Percentiles rank a stretch among this genome's conserved stretches.
phyloP scores from a whole-genome alignment of 2,888 invertebrate species.

The Drosophila leonis region DNA sequence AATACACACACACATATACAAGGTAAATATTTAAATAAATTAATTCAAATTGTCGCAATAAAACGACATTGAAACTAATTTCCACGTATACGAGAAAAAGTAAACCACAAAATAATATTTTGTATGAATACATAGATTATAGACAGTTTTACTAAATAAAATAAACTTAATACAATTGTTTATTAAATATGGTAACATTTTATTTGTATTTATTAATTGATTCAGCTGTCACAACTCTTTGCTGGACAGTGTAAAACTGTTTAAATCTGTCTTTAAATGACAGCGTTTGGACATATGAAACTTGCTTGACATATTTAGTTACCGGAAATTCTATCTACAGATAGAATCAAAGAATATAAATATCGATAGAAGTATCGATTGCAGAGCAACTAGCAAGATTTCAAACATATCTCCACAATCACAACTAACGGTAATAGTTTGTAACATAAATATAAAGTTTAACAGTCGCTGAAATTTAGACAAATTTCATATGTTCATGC shows the following conservation, averaged over 20 bases:
- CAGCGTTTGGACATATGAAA: background rate
- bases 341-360: background rate
- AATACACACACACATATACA: background rate
- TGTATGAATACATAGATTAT: background rate
- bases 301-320: background rate
- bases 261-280: too few relatives aligned
- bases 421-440: background rate
- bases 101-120: background rate
- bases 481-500: background rate
- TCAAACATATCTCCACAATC: background rate
- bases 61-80: slow-evolving; percentile 7
- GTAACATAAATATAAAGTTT: background rate
- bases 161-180: too few relatives aligned
- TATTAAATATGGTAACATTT: background rate
- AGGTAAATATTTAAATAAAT: slow-evolving; percentile 10
- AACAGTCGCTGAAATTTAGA: background rate
- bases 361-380: background rate
- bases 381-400: background rate
- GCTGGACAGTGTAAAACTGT: background rate
- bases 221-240: background rate
- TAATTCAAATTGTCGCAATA: background rate
- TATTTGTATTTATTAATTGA: background rate
- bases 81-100: background rate
- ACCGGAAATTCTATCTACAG: background rate
- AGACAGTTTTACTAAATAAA: background rate